A percentile compares a stretch with the other conserved stretches of the same genome.
These are phyloP conservation scores for Aegotheles bennettii DNA, from an alignment of 2,113 vertebrate species.

Conservation along the genomic window DNA sequence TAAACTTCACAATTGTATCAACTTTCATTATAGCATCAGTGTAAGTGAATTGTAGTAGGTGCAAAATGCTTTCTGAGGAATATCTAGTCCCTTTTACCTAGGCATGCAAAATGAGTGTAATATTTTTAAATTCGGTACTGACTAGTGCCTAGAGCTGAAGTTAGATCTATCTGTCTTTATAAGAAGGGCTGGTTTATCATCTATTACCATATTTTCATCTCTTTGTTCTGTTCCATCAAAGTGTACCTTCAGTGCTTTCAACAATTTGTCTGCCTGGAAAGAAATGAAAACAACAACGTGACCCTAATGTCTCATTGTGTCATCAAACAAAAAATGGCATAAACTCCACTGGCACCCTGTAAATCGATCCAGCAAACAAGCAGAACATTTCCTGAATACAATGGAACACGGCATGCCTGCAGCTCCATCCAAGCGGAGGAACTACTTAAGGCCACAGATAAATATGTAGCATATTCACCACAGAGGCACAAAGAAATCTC, in stretches of 20 bases:
- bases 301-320: not conserved
- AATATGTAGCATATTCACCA: rapidly evolving
- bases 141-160: not conserved
- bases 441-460: not conserved
- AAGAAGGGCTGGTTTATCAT: not conserved
- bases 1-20: not conserved
- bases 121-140: not conserved
- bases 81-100: not conserved
- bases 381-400: not conserved
- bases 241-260: conserved; percentile 80
- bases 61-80: not conserved
- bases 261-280: conserved; percentile 82
- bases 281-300: not conserved
- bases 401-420: rapidly evolving
- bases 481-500: no score
- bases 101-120: not conserved
- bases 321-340: not conserved
- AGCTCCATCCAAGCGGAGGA: not conserved
- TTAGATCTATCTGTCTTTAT: not conserved
- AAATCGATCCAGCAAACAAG: not conserved
- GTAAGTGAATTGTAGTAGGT: not conserved
- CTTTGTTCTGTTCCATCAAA: conserved; percentile 57
- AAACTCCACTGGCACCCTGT: rapidly evolving
- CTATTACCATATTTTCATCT: conserved; percentile 54
- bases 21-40: not conserved